Conservation (phyloP, 2,797 vertebrate species). For the Acanthis flammea region DNA sequence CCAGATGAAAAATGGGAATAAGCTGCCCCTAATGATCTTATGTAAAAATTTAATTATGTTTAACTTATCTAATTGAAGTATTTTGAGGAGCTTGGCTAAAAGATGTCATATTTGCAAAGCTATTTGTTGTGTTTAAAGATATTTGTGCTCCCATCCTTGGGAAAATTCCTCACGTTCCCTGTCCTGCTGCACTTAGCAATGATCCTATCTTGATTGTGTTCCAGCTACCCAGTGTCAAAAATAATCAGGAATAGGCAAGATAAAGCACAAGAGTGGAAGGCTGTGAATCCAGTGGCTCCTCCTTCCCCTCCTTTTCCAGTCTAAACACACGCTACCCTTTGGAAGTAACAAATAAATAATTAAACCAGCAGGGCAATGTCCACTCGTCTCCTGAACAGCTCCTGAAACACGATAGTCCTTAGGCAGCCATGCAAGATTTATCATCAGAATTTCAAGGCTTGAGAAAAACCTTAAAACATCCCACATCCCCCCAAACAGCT, state of each 20-base stretch:
- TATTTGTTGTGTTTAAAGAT: slow-evolving; percentile 61
- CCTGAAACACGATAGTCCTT: not conserved
- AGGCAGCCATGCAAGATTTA: not conserved
- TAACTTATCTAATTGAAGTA: slow-evolving; percentile 39
- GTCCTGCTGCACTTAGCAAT: slow-evolving; percentile 20
- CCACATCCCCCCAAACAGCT: not conserved
- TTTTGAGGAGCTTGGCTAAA: slow-evolving; percentile 24
- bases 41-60: slow-evolving; percentile 20
- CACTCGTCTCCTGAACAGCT: not conserved
- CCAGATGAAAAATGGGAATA: not conserved
- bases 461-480: slow-evolving; percentile 7
- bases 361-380: not conserved
- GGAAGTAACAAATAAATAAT: not conserved
- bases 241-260: slow-evolving; percentile 31
- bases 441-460: not conserved
- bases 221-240: slow-evolving; percentile 45
- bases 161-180: slow-evolving; percentile 62
- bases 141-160: slow-evolving; percentile 52
- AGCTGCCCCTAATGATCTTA: not conserved
- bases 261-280: not conserved
- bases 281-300: not conserved
- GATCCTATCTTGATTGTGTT: slow-evolving; percentile 30
- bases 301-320: not conserved
- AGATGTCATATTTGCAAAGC: slow-evolving; percentile 27
- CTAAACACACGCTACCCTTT: not conserved